phyloP scores from a whole-genome alignment of 2,888 invertebrate genomes.

The Aleiodes alternator region DNA sequence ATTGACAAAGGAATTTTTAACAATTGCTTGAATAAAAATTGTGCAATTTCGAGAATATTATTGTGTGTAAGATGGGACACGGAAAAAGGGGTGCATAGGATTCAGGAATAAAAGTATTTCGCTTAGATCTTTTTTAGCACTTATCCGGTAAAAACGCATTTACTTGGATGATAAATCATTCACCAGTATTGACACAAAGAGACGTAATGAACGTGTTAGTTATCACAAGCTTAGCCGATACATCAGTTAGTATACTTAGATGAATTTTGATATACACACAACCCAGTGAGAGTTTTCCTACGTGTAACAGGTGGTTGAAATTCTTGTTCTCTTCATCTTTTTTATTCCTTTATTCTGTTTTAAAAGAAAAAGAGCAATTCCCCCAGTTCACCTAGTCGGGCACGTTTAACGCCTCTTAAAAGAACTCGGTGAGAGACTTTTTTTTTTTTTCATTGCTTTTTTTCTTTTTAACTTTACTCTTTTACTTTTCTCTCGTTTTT shows the following conservation, averaged over 20 bases:
- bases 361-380: conserved; percentile 70
- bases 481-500: conserved; percentile 20
- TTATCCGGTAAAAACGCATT: not conserved
- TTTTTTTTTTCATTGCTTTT: not conserved
- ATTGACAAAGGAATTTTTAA: not conserved
- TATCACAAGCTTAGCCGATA: conserved; percentile 69
- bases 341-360: conserved; percentile 71
- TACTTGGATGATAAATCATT: conserved; percentile 29
- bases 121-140: not conserved
- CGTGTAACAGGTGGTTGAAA: conserved; percentile 73
- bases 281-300: conserved; percentile 64
- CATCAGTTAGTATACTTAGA: conserved; percentile 68
- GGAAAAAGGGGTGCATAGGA: too few relatives aligned
- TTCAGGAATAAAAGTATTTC: too few relatives aligned
- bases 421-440: conserved; percentile 51
- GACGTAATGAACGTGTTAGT: conserved; percentile 12
- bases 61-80: too few relatives aligned
- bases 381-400: conserved; percentile 71
- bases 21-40: not conserved
- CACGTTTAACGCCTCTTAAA: conserved; percentile 73
- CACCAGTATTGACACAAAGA: conserved; percentile 7
- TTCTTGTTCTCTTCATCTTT: conserved; percentile 70
- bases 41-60: too few relatives aligned
- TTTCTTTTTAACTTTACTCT: conserved; percentile 13
- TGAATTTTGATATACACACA: conserved; percentile 25